Evolutionary conservation across 1,140 invertebrate species (phyloP), one percentile per base, ranked within the genome.

Genomic region (Atta cephalotes): DNA sequence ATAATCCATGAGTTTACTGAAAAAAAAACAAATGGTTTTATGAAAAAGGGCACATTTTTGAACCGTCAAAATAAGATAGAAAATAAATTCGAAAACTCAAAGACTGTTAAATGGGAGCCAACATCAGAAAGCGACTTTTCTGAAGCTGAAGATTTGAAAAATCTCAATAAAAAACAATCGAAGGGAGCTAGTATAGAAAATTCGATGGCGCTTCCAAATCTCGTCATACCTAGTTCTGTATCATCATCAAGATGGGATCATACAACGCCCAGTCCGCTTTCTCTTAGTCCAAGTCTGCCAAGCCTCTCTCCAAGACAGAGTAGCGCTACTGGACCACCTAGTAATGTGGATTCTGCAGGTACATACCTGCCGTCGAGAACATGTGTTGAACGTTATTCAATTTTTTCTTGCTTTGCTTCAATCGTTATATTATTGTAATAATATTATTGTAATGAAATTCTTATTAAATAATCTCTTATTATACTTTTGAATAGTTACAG

Each of bases 101-200:
- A 96, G 85, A 95, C 94, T 25, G 96, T 96, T 16, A 97, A 96
- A 90, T 97, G 96, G 96, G 96, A 97, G 88, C 96, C 96, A 12
- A 96, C 96, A 18, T 96, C 96, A 1, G 96, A 97, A 87, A 96
- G 96, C 89, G 96, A 97, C 91, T 95, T 96, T 93, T 96, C 96
- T 4, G 96, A 96, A 89, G 93, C 95, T 10, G 96, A 96, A 88
- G 95, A 95, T 72, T 93, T 94, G 9, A 92, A 91, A 16, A 92
- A 87, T 72, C 89, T 89, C 60, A 95, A 95, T 89, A 96, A 95
- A 86, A 94, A 94, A 28, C 85, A 87, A 9, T 45, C 63, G 4
- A 62, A 70, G 0, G 87, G 90, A 10, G 39, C 39, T 45, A 7
- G 51, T 3, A 7, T 31, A 3, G 58, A 76, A 93, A 82, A 6